Base-by-base conservation (phyloP, 2,888 invertebrate species). In the Acrobasis suavella region DNA sequence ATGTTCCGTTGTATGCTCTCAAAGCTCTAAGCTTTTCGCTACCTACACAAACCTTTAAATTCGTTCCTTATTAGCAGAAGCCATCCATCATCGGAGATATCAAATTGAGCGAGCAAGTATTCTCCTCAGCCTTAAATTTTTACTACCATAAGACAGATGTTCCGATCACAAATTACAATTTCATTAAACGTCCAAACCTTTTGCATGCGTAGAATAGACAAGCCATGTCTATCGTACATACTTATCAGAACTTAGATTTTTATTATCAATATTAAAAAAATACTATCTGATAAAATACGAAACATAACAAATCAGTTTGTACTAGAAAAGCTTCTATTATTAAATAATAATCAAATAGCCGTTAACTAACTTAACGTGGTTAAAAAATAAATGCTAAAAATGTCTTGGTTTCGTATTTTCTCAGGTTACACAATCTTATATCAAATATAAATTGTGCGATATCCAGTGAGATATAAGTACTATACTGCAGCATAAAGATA, bases 101-200 rank as follows among this genome's bases (percentile, higher is more conserved):
- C 38, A 68, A 69, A 64, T 62, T 68, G 64, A 74, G 16, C 82
- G 83, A 85, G 82, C 83, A 82, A 82, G 66, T 46, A 42, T 56
- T 42, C 39, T 14, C 6, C 14, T 56, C 56, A 56, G 56, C 56
- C 42, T 56, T 56, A 17, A 10, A 42, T 38, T 38, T 32, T 1
- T n/a, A 50, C 16, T 2, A 17, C 16, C 16, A 10, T 50, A 50
- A 50, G 15, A 50, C 50, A 22, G 12, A 17, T 7, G 17, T 17
- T 9, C 16, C 50, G 12, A 50, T 50, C 12, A 50, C 17, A 50
- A 16, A 46, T 46, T 46, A 12, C 46, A 46, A 46, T 46, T 6
- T 14, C 46, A 46, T 6, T 14, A 46, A 42, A 42, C 14, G 46
- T 46, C 5, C 46, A 14, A 46, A 14, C 12, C 2, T 10, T 2